Base-by-base conservation (phyloP, 2,888 invertebrate genomes). In the Caenorhabditis angaria region DNA sequence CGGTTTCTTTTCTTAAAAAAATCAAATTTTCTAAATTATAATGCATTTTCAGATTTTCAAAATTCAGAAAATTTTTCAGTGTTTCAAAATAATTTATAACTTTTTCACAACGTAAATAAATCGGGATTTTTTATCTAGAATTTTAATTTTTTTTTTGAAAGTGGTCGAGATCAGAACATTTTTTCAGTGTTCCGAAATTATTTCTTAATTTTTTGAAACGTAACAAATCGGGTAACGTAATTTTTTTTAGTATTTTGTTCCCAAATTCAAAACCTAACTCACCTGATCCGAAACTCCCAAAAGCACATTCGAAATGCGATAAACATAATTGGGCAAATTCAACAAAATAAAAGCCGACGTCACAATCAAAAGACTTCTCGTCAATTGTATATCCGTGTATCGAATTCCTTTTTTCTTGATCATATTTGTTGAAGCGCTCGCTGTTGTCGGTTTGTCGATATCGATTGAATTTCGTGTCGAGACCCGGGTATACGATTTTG, bases 271-370 rank as follows among this genome's bases (percentile, higher is more conserved):
- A n/a, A 22, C 51, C 20, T n/a, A n/a, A n/a, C n/a, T n/a, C n/a
- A 80, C 81, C 70, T 83, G 80, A 28, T 78, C 78, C 14, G 65
- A 69, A 20, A 83, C 66, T 25, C 73, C 75, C n/a, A 82, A 69
- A 18, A 82, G 59, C 56, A 74, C 75, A 41, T 73, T 76, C 47
- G 76, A 67, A 18, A 85, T 83, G 35, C 85, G 77, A 62, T 82
- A 85, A 27, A 81, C 65, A 62, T 86, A 86, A 55, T 85, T 85
- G 29, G 85, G 85, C 58, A 85, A 65, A 58, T 86, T 86, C 12
- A 85, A 72, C 25, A 78, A 29, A 28, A 85, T 81, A 66, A 85
- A 85, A 12, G 74, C 75, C 64, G 79, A 80, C 6, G 85, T 85
- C 47, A 85, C 82, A 12, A 85, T 69, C 24, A 85, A 70, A 14